Evolutionary conservation across 2,797 vertebrate genomes (phyloP), one percentile per base, ranked within the genome.

Genomic region (Brachymystax lenok): DNA sequence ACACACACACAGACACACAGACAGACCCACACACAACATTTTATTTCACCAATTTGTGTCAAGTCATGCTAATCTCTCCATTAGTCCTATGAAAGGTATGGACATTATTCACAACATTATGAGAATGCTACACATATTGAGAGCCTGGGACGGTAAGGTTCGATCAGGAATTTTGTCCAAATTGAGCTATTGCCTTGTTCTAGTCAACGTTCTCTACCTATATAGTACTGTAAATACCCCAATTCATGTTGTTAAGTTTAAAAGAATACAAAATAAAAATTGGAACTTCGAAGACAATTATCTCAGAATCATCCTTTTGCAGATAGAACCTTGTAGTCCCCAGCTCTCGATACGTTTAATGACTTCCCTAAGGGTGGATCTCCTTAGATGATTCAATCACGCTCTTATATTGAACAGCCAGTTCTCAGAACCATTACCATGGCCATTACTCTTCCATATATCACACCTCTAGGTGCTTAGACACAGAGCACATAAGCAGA

Each of bases 391-490:
- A 87, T 87, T 86, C 81, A 69, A 74, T n/a, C 74, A 85, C 66
- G 79, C 79, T 67, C 70, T 79, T 67, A 71, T 81, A 82, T 84
- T 88, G 84, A 81, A 79, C 84, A 80, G 77, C 81, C 85, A 84
- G 82, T 84, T 82, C 76, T 79, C 54, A 82, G 77, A 75, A 76
- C 75, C 81, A 85, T 88, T 87, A 88, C 81, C 85, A 80, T 74
- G 74, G 64, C 77, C 77, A 77, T 88, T 85, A 81, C 73, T 24
- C 77, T 69, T 70, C 51, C 16, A 40, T 73, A 80, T 77, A 83
- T 75, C 80, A 83, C 80, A 81, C 78, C 30, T 69, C 13, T 69
- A 35, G 51, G 52, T 56, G 13, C 24, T 54, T n/a, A 46, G 35
- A 67, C 54, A 40, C 16, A 35, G 40, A 46, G 30, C 51, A 46